Evolutionary conservation across 2,113 vertebrate genomes (phyloP).

Genomic region (Pteropus alecto): DNA sequence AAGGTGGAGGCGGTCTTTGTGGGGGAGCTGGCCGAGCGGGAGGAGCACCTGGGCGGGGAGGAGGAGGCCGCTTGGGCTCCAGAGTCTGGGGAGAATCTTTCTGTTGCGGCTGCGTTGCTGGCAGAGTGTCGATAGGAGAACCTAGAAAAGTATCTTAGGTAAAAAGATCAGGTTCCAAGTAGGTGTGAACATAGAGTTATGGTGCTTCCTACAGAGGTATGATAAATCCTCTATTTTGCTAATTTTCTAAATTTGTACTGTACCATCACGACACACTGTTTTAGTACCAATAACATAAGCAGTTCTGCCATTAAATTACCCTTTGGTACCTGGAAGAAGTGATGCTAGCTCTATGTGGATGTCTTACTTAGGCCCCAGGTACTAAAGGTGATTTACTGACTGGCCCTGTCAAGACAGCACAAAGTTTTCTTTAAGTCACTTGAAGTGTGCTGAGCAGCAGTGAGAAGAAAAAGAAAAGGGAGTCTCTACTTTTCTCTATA

Average conservation of each 20-base stretch:
- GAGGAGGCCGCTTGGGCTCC: constrained; percentile 93
- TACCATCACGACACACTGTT: background rate
- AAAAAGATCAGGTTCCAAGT: background rate
- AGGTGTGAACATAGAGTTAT: background rate
- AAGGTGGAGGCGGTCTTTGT: constrained; percentile 95
- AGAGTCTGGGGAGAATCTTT: constrained; percentile 81
- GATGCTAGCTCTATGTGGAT: background rate
- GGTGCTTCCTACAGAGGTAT: rapidly evolving
- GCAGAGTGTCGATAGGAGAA: constrained; percentile 84
- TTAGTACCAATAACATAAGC: background rate
- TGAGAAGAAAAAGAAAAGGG: background rate
- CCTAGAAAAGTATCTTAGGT: background rate
- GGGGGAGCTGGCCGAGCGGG: constrained; percentile 94
- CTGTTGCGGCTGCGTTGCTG: constrained; percentile 78
- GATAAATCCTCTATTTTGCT: background rate
- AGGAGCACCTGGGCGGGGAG: constrained; percentile 91
- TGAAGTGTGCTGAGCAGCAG: background rate
- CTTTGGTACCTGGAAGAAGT: background rate
- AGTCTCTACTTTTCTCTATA: background rate
- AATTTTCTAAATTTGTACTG: background rate
- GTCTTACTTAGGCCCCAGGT: background rate
- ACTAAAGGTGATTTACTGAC: background rate
- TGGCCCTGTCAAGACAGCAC: background rate
- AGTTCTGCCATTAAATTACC: background rate
- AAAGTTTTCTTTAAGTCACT: background rate